These are phyloP conservation scores for Eumaeus atala DNA, from an alignment of 1,140 invertebrate genomes.

Conservation along the genomic window DNA sequence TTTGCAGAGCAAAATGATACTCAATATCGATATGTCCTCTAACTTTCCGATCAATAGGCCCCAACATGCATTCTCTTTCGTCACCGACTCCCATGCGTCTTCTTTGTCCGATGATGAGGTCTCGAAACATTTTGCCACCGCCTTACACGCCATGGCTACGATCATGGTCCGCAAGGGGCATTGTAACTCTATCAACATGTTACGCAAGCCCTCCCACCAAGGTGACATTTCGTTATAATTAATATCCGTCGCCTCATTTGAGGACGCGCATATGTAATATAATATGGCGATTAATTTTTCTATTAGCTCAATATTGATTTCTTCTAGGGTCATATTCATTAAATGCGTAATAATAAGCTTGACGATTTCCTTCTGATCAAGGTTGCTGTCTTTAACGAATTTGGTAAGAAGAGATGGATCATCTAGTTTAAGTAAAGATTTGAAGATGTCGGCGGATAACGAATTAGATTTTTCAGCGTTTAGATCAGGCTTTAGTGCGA, in stretches of 20 bases:
- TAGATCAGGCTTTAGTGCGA: constrained; percentile 56
- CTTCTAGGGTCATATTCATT: constrained; percentile 74
- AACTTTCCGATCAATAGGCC: constrained; percentile 89
- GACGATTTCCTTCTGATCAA: constrained; percentile 77
- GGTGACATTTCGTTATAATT: constrained; percentile 80
- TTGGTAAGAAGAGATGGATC: constrained; percentile 67
- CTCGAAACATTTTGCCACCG: constrained; percentile 75
- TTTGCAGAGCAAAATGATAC: constrained; percentile 79
- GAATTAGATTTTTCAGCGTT: constrained; percentile 56
- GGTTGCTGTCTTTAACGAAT: constrained; percentile 71
- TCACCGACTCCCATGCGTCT: constrained; percentile 87
- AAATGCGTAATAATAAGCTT: constrained; percentile 80
- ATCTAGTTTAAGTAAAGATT: constrained; percentile 75
- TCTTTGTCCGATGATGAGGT: constrained; percentile 70
- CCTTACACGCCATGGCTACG: constrained; percentile 84
- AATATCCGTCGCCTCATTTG: constrained; percentile 52
- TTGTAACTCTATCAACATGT: constrained; percentile 79
- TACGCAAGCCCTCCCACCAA: constrained; percentile 86
- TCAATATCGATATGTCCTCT: constrained; percentile 89
- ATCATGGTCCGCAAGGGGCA: constrained; percentile 83
- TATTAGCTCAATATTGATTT: constrained; percentile 70
- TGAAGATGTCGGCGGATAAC: constrained; percentile 77
- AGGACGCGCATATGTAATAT: constrained; percentile 58
- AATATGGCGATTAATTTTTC: constrained; percentile 68
- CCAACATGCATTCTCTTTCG: constrained; percentile 90